phyloP scores from a whole-genome alignment of 92 coral and sea anemone genomes.

The Meandrina meandrites region DNA sequence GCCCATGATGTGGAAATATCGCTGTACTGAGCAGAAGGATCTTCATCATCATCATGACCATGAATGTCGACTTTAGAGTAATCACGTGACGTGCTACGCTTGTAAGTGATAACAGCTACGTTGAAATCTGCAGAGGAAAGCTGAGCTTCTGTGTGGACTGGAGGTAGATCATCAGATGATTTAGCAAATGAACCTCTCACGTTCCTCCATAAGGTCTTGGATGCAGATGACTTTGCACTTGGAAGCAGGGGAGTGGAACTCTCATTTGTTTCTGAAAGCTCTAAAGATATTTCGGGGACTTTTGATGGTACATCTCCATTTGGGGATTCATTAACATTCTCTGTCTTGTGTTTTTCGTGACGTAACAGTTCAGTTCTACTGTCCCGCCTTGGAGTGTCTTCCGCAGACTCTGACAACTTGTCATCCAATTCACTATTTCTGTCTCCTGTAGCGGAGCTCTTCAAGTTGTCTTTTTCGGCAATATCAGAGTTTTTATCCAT shows the following conservation, averaged over 20 bases:
- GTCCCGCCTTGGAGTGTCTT: neutral
- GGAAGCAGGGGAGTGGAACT: slow-evolving; percentile 17
- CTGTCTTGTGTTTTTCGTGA: neutral
- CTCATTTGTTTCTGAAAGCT: neutral
- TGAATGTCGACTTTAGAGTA: slow-evolving; percentile 44
- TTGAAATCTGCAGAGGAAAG: slow-evolving; percentile 36
- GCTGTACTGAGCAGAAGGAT: slow-evolving; percentile 53
- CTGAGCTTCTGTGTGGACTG: slow-evolving; percentile 35
- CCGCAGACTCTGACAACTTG: neutral
- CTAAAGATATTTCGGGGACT: neutral
- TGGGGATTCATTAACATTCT: neutral
- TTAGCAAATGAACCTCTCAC: slow-evolving; percentile 3
- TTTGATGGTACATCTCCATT: slow-evolving; percentile 16
- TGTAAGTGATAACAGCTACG: slow-evolving; percentile 28
- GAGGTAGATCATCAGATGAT: neutral
- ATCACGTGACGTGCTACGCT: slow-evolving; percentile 35
- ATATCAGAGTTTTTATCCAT: neutral
- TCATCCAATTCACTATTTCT: neutral
- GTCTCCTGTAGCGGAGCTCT: neutral
- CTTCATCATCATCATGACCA: slow-evolving; percentile 76
- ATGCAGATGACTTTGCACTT: neutral
- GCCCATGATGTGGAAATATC: slow-evolving; percentile 87
- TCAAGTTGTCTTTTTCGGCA: neutral
- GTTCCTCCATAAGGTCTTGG: slow-evolving; percentile 3
- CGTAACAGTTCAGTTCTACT: neutral